phyloP scores from a whole-genome alignment of 2,888 invertebrate genomes.

The Trisateles emortualis region DNA sequence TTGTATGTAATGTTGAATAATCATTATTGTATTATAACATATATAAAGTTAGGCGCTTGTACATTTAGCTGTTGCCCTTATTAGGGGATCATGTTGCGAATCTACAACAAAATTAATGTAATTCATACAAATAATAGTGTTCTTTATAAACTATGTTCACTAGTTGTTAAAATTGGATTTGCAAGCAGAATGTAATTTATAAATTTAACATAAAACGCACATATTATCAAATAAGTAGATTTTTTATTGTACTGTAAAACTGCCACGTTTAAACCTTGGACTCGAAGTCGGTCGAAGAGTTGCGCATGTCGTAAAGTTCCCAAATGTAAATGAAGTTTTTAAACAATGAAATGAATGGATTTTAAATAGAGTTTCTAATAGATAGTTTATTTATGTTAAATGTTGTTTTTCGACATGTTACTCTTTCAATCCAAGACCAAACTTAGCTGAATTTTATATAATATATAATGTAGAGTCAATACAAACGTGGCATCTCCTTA shows the following conservation, averaged over 20 bases:
- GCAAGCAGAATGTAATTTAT: slow-evolving; percentile 71
- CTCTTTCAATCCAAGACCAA: slow-evolving; percentile 27
- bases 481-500: slow-evolving; percentile 58
- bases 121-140: slow-evolving; percentile 42
- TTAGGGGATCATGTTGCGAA: slow-evolving; percentile 54
- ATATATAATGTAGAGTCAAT: slow-evolving; percentile 24
- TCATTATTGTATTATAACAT: slow-evolving; percentile 64
- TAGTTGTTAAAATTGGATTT: slow-evolving; percentile 65
- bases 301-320: slow-evolving; percentile 41
- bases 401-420: slow-evolving; percentile 28
- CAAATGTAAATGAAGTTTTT: slow-evolving; percentile 46
- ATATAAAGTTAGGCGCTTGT: slow-evolving; percentile 66
- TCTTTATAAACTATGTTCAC: slow-evolving; percentile 54
- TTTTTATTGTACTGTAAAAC: slow-evolving; percentile 59
- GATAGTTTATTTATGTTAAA: slow-evolving; percentile 33
- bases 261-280: slow-evolving; percentile 41
- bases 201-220: slow-evolving; percentile 75
- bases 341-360: slow-evolving; percentile 39
- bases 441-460: slow-evolving; percentile 36
- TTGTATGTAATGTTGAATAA: slow-evolving; percentile 71
- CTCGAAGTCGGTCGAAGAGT: slow-evolving; percentile 23
- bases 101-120: slow-evolving; percentile 44
- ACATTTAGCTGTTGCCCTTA: slow-evolving; percentile 60
- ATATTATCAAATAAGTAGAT: slow-evolving; percentile 69
- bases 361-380: slow-evolving; percentile 26